Percentiles rank a stretch among this genome's conserved stretches.
phyloP scores from a whole-genome alignment of 2,797 vertebrate species.

The Choloepus didactylus region DNA sequence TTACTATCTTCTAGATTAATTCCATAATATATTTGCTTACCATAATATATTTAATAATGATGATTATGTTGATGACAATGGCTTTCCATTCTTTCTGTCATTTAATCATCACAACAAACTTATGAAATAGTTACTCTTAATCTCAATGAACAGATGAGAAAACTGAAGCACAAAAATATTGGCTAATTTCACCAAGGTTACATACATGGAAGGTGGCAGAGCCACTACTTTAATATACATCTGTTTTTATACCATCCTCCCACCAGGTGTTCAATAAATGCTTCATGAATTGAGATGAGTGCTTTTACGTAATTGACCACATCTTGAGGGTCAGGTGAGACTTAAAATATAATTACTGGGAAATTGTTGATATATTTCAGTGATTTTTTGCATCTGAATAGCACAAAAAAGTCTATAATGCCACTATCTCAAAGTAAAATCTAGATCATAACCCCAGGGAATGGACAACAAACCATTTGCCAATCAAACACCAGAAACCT shows the following conservation, averaged over 20 bases:
- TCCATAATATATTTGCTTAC: neutral
- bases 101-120: neutral
- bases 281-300: neutral
- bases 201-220: neutral
- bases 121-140: neutral
- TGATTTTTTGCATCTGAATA: neutral
- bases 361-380: neutral
- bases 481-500: neutral
- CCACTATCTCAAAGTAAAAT: neutral
- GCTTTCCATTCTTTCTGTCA: neutral
- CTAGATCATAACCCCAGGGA: neutral
- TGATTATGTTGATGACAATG: neutral
- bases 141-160: neutral
- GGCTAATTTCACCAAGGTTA: neutral
- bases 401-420: neutral
- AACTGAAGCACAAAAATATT: neutral
- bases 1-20: conserved; percentile 28
- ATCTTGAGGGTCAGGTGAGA: neutral
- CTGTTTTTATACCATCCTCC: neutral
- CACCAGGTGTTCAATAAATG: neutral
- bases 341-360: neutral
- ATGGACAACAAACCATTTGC: neutral
- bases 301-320: neutral
- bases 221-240: neutral
- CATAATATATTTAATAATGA: neutral